Percentiles rank a stretch among this genome's conserved stretches.
Evolutionary conservation across 2,888 invertebrate genomes (phyloP).

Genomic region (Campaea margaritaria): DNA sequence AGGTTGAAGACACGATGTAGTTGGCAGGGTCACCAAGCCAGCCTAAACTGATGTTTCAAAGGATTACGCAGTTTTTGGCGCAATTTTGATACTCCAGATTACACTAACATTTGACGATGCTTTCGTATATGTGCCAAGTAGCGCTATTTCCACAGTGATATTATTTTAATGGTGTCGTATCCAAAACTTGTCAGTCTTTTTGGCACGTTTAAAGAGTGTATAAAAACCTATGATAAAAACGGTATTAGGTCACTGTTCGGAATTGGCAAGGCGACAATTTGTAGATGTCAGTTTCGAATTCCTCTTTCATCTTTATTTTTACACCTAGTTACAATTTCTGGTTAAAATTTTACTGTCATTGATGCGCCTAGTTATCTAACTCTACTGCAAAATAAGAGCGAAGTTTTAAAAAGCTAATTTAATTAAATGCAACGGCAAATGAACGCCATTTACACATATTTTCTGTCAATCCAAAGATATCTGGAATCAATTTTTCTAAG

Average conservation of each 20-base stretch:
- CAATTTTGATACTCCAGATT: not conserved
- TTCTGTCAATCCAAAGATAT: no score
- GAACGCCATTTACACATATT: no score
- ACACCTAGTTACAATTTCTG: conserved; percentile 14
- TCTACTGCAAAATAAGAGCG: no score
- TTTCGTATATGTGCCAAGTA: conserved; percentile 10
- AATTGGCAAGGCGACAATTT: conserved; percentile 37
- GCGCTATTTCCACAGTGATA: not conserved
- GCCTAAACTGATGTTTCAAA: no score
- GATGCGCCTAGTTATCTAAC: no score
- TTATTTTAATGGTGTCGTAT: not conserved
- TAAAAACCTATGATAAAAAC: no score
- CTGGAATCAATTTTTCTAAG: no score
- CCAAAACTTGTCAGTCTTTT: conserved; percentile 9
- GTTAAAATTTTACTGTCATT: no score
- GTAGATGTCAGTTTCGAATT: conserved; percentile 27
- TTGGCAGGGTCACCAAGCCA: no score
- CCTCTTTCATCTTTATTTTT: conserved; percentile 37
- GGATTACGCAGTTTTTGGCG: conserved; percentile 1
- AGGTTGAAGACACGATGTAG: no score
- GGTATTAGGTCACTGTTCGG: conserved; percentile 33
- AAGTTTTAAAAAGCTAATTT: no score
- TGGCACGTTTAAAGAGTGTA: conserved; percentile 12
- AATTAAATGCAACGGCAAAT: no score
- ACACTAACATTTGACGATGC: not conserved